Percentiles rank a stretch among this genome's conserved stretches.
These are phyloP conservation scores for Epistrophe eligans DNA, from an alignment of 2,888 invertebrate species.

Conservation along the genomic window DNA sequence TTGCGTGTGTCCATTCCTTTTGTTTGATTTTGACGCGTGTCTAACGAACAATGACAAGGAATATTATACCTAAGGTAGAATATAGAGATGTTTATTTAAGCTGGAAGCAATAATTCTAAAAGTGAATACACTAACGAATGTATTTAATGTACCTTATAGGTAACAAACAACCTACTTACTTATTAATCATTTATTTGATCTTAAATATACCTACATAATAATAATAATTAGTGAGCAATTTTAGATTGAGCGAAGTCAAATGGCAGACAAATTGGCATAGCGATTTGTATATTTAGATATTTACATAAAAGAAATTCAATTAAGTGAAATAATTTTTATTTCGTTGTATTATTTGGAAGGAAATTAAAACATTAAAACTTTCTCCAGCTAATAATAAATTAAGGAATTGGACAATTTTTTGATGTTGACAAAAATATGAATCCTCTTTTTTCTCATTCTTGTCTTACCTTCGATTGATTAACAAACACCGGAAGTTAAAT, in stretches of 20 bases:
- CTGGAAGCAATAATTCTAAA: not conserved
- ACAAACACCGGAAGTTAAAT: too few relatives aligned
- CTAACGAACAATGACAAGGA: conserved; percentile 12
- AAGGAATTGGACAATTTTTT: too few relatives aligned
- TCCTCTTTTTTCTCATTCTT: too few relatives aligned
- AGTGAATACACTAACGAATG: conserved; percentile 6
- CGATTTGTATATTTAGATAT: not conserved
- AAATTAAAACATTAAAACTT: too few relatives aligned
- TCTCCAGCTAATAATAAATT: too few relatives aligned
- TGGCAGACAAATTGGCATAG: not conserved
- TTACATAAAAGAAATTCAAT: not conserved
- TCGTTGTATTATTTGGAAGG: too few relatives aligned
- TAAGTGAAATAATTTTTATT: not conserved
- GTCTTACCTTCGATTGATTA: too few relatives aligned
- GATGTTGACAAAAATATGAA: too few relatives aligned
- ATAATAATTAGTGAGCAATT: conserved; percentile 23
- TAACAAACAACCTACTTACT: not conserved
- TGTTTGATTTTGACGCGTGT: conserved; percentile 42
- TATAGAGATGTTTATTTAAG: conserved; percentile 31
- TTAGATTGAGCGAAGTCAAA: conserved; percentile 38
- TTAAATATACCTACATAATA: conserved; percentile 7
- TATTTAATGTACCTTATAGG: not conserved
- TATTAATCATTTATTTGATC: conserved; percentile 48
- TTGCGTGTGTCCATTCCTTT: conserved; percentile 50
- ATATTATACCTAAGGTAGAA: not conserved